Evolutionary conservation across 23 tunicate genomes (phyloP), one percentile per base, ranked within the genome.

Genomic region (Pegea sp.): DNA sequence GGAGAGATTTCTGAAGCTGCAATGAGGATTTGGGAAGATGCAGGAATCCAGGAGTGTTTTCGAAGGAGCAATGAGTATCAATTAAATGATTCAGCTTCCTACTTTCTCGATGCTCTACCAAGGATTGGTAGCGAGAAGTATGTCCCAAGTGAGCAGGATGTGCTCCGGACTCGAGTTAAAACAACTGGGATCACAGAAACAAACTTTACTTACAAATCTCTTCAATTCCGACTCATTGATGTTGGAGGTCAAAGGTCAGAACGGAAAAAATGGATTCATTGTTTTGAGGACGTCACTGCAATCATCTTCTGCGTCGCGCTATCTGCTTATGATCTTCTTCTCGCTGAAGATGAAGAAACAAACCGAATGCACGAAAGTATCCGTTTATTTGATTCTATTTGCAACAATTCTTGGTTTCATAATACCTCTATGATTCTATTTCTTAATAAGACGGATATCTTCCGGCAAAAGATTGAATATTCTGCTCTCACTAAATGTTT

Each of bases 101-200:
- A 84, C 28, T 91, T 74, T 58, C 72, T 91, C 23, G 62, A 67
- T 29, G 66, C 61, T 18, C 61, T 91, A 2, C 74, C 72, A 18
- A 59, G 93, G 30, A 62, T 91, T 6, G 56, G 86, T 42, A 28
- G 33, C n/a, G 46, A 67, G 0, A 74, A 73, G 31, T 91, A 91
- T 57, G 42, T 73, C 24, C 99, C 99, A 2, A 67, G 66, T 22
- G 99, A 79, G 20, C 99, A 91, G 50, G 99, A 91, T 56, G 78
- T 91, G 24, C 46, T 91, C 29, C 68, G 99, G 30, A 67, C 93
- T 11, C 46, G 99, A 65, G 86, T 91, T 0, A 91, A 91, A 58
- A 91, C 99, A 4, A 91, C 99, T 4, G 99, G 99, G 20, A 79
- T 91, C 34, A 84, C 77, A 26, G 99, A 91, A 63, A 91, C 93